A percentile compares a stretch with the other conserved stretches of the same genome.
phyloP scores from a whole-genome alignment of 2,888 invertebrate species.

The Bombylius discolor region DNA sequence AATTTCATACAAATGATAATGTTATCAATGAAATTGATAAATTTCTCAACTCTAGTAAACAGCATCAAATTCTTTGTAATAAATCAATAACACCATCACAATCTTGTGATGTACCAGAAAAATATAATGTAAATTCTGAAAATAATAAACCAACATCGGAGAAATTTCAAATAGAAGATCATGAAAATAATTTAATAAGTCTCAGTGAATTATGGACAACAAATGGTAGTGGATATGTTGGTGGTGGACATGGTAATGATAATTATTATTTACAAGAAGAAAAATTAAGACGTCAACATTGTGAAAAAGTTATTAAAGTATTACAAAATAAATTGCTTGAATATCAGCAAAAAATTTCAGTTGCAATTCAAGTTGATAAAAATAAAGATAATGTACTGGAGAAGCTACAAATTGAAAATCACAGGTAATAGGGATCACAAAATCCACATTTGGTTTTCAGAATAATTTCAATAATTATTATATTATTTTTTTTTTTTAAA shows the following conservation, averaged over 20 bases:
- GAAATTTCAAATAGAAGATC: conserved; percentile 7
- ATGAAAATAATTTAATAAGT: conserved; percentile 25
- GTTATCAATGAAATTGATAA: conserved; percentile 31
- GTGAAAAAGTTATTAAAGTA: conserved; percentile 58
- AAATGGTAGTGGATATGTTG: conserved; percentile 18
- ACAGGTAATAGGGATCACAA: conserved; percentile 27
- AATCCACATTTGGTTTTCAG: not conserved
- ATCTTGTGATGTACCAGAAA: not conserved
- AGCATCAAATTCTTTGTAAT: not conserved
- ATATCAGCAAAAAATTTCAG: conserved; percentile 65
- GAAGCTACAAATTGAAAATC: conserved; percentile 52
- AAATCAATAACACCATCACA: not conserved
- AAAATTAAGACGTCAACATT: conserved; percentile 59
- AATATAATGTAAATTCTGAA: not conserved
- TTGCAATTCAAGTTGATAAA: conserved; percentile 63
- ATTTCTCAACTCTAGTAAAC: conserved; percentile 17
- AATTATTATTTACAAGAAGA: conserved; percentile 57
- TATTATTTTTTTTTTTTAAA: not conserved
- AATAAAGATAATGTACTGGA: conserved; percentile 57
- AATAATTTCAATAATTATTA: not conserved
- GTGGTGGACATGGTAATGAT: conserved; percentile 19
- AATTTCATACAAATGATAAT: conserved; percentile 14
- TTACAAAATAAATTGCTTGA: conserved; percentile 60
- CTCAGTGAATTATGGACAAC: conserved; percentile 34
- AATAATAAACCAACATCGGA: conserved; percentile 1